Percentiles rank a stretch among this genome's conserved stretches.
phyloP scores from a whole-genome alignment of 2,797 vertebrate species.

The Amblyopsis hoosieri region DNA sequence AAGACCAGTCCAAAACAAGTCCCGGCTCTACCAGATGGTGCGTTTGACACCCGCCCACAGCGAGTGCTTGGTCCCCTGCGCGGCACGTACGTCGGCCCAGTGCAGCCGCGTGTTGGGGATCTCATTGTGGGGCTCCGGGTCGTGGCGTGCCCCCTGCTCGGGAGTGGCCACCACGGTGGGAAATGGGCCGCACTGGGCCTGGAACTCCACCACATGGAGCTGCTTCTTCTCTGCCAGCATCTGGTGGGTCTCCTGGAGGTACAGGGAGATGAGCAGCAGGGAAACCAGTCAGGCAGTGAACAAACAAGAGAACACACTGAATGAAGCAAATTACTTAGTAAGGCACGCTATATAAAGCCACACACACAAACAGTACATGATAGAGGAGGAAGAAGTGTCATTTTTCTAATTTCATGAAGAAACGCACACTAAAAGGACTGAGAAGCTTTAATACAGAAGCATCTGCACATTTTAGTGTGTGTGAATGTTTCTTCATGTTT shows the following conservation, averaged over 20 bases:
- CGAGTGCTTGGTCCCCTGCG: constrained; percentile 83
- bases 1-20: constrained; percentile 5
- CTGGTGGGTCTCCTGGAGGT: constrained; percentile 87
- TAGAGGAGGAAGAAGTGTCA: too few relatives aligned
- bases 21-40: constrained; percentile 69
- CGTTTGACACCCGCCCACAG: constrained; percentile 84
- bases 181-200: constrained; percentile 81
- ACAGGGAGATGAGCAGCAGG: background rate
- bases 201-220: constrained; percentile 91
- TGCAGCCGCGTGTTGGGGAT: constrained; percentile 81
- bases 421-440: background rate
- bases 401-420: too few relatives aligned
- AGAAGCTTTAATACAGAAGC: background rate
- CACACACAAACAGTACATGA: too few relatives aligned
- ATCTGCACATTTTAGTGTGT: too few relatives aligned
- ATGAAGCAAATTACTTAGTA: too few relatives aligned
- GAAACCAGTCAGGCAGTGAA: too few relatives aligned
- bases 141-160: constrained; percentile 28
- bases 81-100: constrained; percentile 83
- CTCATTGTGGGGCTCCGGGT: constrained; percentile 81
- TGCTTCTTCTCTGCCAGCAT: constrained; percentile 83
- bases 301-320: too few relatives aligned
- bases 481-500: too few relatives aligned
- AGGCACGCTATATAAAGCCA: too few relatives aligned
- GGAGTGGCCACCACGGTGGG: constrained; percentile 87